Evolutionary conservation across 1,140 invertebrate species (phyloP).

Genomic region (Portunus trituberculatus): DNA sequence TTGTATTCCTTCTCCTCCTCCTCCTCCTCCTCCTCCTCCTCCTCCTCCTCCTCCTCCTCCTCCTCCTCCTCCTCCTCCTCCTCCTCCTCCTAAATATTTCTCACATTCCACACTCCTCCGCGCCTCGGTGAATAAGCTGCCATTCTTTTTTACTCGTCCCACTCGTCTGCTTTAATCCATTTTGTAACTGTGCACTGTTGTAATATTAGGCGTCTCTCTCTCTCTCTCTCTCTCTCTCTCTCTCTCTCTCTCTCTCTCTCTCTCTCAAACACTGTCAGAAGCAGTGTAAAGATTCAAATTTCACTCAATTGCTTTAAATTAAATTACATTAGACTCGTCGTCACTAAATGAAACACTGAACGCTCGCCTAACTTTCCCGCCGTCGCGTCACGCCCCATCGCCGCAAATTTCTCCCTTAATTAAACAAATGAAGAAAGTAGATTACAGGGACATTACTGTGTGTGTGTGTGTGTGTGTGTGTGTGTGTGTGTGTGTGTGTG

Average conservation of each 20-base stretch:
- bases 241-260: neutral
- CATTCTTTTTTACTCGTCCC: no score
- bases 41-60: no score
- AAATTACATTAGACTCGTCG: neutral
- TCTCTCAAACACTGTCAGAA: neutral
- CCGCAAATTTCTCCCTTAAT: neutral
- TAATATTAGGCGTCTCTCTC: no score
- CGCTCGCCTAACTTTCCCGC: neutral
- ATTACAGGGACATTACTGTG: neutral
- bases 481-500: no score
- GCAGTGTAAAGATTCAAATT: neutral
- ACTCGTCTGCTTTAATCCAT: no score
- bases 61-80: no score
- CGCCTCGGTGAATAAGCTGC: no score
- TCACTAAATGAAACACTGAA: neutral
- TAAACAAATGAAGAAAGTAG: neutral
- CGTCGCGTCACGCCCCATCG: neutral
- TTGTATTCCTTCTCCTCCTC: no score
- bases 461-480: neutral
- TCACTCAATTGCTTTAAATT: neutral
- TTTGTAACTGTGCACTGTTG: no score
- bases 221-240: neutral
- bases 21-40: no score
- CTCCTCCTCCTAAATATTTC: no score
- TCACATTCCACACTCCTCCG: no score